Conservation (phyloP, 2,113 vertebrate genomes). For the Zosterops pallidus region DNA sequence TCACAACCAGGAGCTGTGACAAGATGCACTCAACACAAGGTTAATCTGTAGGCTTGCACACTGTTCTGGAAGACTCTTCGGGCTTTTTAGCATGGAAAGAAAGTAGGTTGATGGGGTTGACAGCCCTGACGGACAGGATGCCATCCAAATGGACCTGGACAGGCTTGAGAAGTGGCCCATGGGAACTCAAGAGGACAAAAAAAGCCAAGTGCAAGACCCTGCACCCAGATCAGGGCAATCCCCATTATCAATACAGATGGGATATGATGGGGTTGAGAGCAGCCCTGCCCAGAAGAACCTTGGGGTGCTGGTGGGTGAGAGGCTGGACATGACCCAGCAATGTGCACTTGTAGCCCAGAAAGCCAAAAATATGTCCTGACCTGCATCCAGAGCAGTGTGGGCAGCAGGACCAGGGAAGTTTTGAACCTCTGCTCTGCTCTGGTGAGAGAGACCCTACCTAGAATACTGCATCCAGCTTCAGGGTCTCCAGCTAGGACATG, state of each 20-base stretch:
- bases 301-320: neutral
- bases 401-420: neutral
- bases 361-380: neutral
- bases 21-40: neutral
- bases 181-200: neutral
- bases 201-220: neutral
- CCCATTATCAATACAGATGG: neutral
- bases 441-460: neutral
- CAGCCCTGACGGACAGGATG: neutral
- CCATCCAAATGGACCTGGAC: neutral
- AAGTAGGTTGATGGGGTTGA: neutral
- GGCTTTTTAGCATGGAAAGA: neutral
- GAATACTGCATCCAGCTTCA: rapidly evolving
- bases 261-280: neutral
- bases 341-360: neutral
- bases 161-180: neutral
- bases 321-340: too few species aligned
- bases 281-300: neutral
- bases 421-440: neutral
- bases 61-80: neutral
- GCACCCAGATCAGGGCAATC: neutral
- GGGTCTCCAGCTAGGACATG: neutral
- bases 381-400: rapidly evolving
- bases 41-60: neutral
- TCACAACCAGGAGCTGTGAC: neutral